Conservation (phyloP, 2,888 invertebrate species). For the Dasysyrphus albostriatus region DNA sequence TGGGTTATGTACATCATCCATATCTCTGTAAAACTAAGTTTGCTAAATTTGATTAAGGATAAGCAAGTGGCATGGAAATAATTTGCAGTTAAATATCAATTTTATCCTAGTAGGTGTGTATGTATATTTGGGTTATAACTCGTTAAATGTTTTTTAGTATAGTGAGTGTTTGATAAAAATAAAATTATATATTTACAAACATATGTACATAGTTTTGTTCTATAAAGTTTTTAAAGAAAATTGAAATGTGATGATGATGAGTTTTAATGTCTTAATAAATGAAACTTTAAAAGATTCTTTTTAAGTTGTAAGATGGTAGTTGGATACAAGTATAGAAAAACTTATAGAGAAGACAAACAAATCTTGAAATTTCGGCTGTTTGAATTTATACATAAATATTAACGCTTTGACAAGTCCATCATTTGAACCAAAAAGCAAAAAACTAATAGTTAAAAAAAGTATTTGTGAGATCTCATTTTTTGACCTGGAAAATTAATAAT, state of each 20-base stretch:
- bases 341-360: no score
- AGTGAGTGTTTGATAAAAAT: neutral
- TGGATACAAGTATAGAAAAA: neutral
- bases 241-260: constrained; percentile 29
- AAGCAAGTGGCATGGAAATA: constrained; percentile 28
- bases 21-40: constrained; percentile 20
- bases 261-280: constrained; percentile 28
- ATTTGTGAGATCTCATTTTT: no score
- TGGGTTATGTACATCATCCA: neutral
- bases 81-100: constrained; percentile 35
- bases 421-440: no score
- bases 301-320: no score
- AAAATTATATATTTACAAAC: neutral
- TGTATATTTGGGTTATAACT: neutral
- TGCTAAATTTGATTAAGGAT: constrained; percentile 23
- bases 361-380: no score
- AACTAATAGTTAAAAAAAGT: no score
- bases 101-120: constrained; percentile 2
- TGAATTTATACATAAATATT: no score
- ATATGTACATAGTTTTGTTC: neutral
- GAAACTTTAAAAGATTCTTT: neutral
- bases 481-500: no score
- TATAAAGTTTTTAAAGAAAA: neutral
- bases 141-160: constrained; percentile 16
- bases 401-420: no score